Conservation (phyloP, 1,140 invertebrate species). For the Bombus confusus region DNA sequence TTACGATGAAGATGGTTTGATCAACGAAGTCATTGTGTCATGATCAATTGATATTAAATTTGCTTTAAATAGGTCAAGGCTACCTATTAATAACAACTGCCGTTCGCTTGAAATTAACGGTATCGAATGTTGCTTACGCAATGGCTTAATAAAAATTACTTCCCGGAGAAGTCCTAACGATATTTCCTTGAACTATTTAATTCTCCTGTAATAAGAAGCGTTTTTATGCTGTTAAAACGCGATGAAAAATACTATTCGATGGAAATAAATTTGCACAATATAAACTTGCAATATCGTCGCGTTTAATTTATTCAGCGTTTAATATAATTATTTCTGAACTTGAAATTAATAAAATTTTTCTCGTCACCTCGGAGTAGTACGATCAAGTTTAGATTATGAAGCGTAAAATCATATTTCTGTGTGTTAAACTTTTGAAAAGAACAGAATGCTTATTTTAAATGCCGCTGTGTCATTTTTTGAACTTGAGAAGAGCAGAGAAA, state of each 20-base stretch:
- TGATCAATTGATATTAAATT: not conserved
- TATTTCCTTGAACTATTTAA: not conserved
- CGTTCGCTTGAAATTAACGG: slow-evolving; percentile 11
- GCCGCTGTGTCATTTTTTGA: too few species aligned
- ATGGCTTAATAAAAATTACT: not conserved
- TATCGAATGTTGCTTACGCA: not conserved
- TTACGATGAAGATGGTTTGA: too few species aligned
- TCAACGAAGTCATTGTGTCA: not conserved
- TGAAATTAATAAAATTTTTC: too few species aligned
- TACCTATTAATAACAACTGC: not conserved
- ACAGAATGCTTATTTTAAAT: too few species aligned
- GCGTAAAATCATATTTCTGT: too few species aligned
- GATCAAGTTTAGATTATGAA: too few species aligned
- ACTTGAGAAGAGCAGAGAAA: not conserved
- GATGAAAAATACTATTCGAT: not conserved
- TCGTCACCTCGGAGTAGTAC: too few species aligned
- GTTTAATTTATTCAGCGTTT: too few species aligned
- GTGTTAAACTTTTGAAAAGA: too few species aligned
- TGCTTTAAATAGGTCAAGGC: not conserved
- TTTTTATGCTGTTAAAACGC: not conserved
- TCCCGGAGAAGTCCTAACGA: not conserved
- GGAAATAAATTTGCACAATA: not conserved
- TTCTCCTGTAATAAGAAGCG: too few species aligned
- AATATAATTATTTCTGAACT: too few species aligned
- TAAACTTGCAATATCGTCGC: too few species aligned